Evolutionary conservation across 2,888 invertebrate genomes (phyloP), one percentile per base, ranked within the genome.

Genomic region (Athalia cordata): DNA sequence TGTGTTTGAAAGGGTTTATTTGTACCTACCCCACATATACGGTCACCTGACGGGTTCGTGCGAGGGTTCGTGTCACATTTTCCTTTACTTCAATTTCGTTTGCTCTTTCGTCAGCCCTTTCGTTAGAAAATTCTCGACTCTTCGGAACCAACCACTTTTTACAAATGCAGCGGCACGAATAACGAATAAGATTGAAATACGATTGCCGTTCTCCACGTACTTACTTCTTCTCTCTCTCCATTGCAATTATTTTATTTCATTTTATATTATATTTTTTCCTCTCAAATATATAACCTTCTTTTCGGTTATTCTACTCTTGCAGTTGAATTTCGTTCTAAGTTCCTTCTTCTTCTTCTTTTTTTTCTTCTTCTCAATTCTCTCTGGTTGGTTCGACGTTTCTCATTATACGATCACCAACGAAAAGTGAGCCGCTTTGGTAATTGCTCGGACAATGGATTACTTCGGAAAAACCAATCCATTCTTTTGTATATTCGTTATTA

Each of bases 1-100:
- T 29, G 50, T 68, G 52, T 68, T 68, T 55, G 68, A 50, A 68
- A 68, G 68, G 68, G 68, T 68, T 68, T 43, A 29, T 29, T 29
- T 29, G 29, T 29, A 29, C 29, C 29, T 29, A 29, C 29, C 29
- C 29, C 29, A 29, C 29, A 29, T 29, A 2, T 29, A 29, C 29
- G 29, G 29, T 29, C 29, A 29, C 29, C 29, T 29, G 29, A 29
- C 29, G 29, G 29, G 29, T 29, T 29, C 29, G 29, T 29, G 29
- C 29, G 29, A 29, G 29, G 29, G 29, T 2, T 29, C 29, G 29
- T 29, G 29, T 29, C 29, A 2, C 29, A 29, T 29, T 29, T 29
- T 29, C 29, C 29, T 29, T 29, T 29, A 15, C 43, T 15, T 68
- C n/a, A 7, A 55, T 50, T 55, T 68, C 50, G 52, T 45, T 59